Conservation (phyloP, 2,113 vertebrate genomes). For the Macaca nemestrina region DNA sequence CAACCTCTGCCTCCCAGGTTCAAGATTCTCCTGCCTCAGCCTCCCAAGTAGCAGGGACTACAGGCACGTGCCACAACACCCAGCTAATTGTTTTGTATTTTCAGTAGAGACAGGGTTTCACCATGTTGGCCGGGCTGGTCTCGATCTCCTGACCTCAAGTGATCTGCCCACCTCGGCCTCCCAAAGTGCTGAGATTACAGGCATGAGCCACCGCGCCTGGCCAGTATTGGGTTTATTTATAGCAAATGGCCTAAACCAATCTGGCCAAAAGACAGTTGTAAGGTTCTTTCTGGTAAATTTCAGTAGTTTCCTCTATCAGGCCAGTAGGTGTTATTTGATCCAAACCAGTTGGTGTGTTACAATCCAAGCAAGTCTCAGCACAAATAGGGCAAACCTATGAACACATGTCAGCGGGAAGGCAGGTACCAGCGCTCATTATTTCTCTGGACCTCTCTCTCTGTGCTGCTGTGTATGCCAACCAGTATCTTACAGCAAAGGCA, state of each 20-base stretch:
- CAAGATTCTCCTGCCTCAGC: no score
- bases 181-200: no score
- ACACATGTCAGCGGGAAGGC: background rate
- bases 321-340: background rate
- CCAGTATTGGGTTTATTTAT: background rate
- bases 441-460: background rate
- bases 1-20: no score
- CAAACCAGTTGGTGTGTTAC: background rate
- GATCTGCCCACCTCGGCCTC: no score
- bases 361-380: background rate
- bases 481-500: background rate
- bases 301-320: background rate
- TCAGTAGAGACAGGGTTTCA: no score
- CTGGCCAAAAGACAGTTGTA: background rate
- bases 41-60: no score
- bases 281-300: background rate
- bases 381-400: background rate
- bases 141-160: no score
- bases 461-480: rapidly evolving
- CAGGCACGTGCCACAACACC: no score
- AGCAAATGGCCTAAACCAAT: background rate
- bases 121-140: no score
- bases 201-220: no score
- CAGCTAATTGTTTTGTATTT: no score
- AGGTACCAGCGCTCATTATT: rapidly evolving